These are phyloP conservation scores for Cromileptes altivelis DNA, from an alignment of 2,113 vertebrate species.

Conservation along the genomic window DNA sequence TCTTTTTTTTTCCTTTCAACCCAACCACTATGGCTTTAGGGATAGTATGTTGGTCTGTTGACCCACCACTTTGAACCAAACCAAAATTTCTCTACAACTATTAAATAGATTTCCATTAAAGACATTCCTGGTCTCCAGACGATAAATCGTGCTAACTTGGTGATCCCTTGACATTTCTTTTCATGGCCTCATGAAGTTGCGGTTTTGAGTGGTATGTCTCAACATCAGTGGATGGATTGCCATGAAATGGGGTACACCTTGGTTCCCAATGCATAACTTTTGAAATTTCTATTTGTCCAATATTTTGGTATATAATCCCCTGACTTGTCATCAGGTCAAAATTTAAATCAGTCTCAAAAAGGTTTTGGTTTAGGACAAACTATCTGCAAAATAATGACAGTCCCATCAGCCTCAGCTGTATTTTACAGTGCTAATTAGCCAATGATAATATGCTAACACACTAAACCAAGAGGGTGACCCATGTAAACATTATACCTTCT, in stretches of 20 bases:
- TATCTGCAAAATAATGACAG: neutral
- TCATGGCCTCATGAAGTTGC: no score
- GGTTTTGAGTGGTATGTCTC: no score
- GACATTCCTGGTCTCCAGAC: neutral
- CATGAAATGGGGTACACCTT: neutral
- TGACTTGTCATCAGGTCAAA: no score
- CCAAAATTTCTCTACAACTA: neutral
- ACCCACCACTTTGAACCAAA: no score
- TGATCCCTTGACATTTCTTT: no score
- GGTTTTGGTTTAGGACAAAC: no score
- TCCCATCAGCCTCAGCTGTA: neutral
- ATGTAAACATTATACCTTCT: no score
- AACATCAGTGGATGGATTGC: neutral
- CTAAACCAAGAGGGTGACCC: no score
- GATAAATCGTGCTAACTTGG: neutral
- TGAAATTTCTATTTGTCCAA: neutral
- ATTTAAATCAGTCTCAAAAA: no score
- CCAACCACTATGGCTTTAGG: neutral
- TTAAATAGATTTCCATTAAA: neutral
- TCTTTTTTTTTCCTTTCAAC: neutral
- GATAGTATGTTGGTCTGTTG: neutral
- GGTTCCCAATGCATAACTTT: neutral
- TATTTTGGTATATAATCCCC: neutral
- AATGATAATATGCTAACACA: no score
- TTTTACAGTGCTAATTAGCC: neutral